These are phyloP conservation scores for Neolamprologus sp. DNA, from an alignment of 2,113 vertebrate genomes.

Conservation along the genomic window DNA sequence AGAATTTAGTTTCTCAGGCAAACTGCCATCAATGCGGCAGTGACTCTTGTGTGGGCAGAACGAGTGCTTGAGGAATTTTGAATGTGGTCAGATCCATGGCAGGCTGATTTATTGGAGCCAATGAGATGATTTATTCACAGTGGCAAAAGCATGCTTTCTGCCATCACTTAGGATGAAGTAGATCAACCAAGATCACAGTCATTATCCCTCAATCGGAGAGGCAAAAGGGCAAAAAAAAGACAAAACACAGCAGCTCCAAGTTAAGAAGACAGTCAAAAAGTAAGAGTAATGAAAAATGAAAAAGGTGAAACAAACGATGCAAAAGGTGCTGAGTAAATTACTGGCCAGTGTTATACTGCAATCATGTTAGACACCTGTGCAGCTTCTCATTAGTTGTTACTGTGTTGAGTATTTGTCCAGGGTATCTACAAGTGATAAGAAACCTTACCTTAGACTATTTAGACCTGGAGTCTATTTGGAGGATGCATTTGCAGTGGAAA, in stretches of 20 bases:
- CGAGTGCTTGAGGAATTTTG: slow-evolving; percentile 45
- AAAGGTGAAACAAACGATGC: neutral
- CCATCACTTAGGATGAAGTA: neutral
- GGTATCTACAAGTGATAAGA: neutral
- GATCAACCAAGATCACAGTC: neutral
- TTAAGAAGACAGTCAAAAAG: neutral
- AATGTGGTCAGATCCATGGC: slow-evolving; percentile 39
- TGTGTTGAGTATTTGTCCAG: neutral
- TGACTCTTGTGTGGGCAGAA: slow-evolving; percentile 47
- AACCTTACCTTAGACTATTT: neutral
- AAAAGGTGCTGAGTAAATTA: neutral
- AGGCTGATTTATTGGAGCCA: slow-evolving; percentile 31
- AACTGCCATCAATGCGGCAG: slow-evolving; percentile 40
- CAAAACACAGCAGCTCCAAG: neutral
- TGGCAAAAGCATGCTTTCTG: slow-evolving; percentile 20
- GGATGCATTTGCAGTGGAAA: neutral
- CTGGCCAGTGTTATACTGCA: neutral
- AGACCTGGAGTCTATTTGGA: neutral
- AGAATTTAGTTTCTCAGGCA: slow-evolving; percentile 59
- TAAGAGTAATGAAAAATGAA: neutral
- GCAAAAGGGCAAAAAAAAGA: neutral
- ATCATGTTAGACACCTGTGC: neutral
- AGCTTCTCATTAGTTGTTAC: neutral
- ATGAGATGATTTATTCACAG: slow-evolving; percentile 42
- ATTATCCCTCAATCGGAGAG: neutral